phyloP scores from a whole-genome alignment of 2,797 vertebrate species.

The Pseudotriccus pelzelni region DNA sequence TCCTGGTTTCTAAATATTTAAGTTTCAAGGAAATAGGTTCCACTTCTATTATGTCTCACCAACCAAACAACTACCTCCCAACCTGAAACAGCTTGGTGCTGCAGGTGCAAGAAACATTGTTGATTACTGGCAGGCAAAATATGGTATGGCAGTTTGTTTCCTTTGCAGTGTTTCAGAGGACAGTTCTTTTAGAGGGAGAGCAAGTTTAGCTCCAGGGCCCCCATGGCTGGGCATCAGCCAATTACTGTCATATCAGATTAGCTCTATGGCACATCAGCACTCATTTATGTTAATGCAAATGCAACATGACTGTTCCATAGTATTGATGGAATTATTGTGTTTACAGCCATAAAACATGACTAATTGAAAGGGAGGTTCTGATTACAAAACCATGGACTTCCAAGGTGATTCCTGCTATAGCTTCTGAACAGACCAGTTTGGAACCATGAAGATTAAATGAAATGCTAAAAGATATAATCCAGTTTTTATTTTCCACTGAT shows the following conservation, averaged over 20 bases:
- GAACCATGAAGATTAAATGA: background rate
- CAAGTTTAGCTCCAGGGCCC: background rate
- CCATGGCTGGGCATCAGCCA: constrained; percentile 18
- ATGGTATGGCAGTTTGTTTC: background rate
- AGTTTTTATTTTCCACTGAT: background rate
- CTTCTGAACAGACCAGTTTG: background rate
- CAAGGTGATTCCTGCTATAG: background rate
- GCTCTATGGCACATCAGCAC: constrained; percentile 28
- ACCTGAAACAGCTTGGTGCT: background rate
- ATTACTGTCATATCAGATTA: constrained; percentile 58
- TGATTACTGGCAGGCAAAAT: background rate
- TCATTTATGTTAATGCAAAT: constrained; percentile 49
- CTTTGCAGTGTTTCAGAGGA: constrained; percentile 10
- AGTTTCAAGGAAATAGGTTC: background rate
- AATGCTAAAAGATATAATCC: background rate
- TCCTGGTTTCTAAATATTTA: background rate
- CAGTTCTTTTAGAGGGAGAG: background rate
- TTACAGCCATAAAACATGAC: constrained; percentile 13
- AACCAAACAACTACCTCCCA: background rate
- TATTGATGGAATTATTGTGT: constrained; percentile 56
- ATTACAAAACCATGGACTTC: constrained; percentile 4
- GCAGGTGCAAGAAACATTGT: background rate
- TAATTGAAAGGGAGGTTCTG: constrained; percentile 43
- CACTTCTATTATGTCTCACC: background rate
- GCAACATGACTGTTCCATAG: constrained; percentile 17